Base-by-base conservation (phyloP, 2,888 invertebrate species). In the Himalopsyche kuldschensis region DNA sequence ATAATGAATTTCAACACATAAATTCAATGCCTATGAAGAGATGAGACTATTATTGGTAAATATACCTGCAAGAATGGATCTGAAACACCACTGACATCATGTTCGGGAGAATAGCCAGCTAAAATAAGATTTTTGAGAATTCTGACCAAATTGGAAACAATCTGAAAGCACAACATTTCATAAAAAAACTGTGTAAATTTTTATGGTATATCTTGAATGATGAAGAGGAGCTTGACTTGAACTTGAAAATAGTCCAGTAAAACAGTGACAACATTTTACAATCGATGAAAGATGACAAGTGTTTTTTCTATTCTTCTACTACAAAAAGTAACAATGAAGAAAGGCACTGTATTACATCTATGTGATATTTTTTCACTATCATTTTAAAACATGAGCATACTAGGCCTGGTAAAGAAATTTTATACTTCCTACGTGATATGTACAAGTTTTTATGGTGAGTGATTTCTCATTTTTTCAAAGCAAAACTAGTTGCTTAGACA, bases 71-170 rank as follows among this genome's bases (percentile, higher is more conserved):
- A 93, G 92, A 99, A 99, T 77, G 99, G 99, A 92, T 99, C 99
- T 87, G 98, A 99, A 75, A 99, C 98, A 31, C 99, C 99, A 86
- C 98, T 98, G 76, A 99, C 99, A 90, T 99, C 99, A 90, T 99
- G 99, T 89, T 99, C 99, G 15, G 99, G 99, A 41, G 99, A 99
- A 91, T 99, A 99, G 32, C 99, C 99, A 82, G 99, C 98, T 92
- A 99, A 93, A 87, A 99, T 98, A 87, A 99, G 93, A 91, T 99
- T 99, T 92, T 99, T 99, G 90, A 99, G 91, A 90, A 99, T 99
- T 88, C 99, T 94, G 88, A 99, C 99, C 90, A 99, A 93, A 91
- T 99, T 99, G 84, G 99, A 99, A 87, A 99, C 99, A 90, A 99
- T 96, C 99, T 99, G 93, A 82, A 93, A 81, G 63, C 41, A 47